phyloP scores from a whole-genome alignment of 30 jellyfish, hydroid and myxozoan species.

The Aurelia aurita region DNA sequence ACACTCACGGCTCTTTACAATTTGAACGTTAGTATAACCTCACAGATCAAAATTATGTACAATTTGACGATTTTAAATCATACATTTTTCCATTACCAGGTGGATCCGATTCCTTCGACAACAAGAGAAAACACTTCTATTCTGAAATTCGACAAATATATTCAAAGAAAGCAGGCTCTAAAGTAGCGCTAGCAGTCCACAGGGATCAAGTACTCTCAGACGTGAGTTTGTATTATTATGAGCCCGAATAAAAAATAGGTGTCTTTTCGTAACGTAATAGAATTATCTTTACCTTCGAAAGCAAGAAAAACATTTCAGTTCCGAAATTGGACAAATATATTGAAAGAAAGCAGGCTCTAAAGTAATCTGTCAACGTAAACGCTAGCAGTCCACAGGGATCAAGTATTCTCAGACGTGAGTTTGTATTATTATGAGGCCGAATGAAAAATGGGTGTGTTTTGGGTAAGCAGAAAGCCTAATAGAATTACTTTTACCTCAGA shows the following conservation, averaged over 20 bases:
- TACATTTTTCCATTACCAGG: slow-evolving; percentile 44
- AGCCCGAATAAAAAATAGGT: neutral
- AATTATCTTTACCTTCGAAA: no score
- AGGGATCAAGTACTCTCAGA: slow-evolving; percentile 48
- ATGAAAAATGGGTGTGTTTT: no score
- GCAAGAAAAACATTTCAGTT: slow-evolving; percentile 72
- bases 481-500: no score
- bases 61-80: no score
- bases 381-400: slow-evolving; percentile 52
- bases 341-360: slow-evolving; percentile 23
- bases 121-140: slow-evolving; percentile 78
- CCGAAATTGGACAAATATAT: slow-evolving; percentile 58
- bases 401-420: slow-evolving; percentile 49
- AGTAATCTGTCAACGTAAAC: no score
- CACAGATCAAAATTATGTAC: no score
- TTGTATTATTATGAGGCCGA: neutral
- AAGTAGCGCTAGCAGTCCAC: slow-evolving; percentile 36
- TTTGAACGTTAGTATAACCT: no score
- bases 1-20: no score
- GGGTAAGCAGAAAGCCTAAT: no score
- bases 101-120: slow-evolving; percentile 88
- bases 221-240: slow-evolving; percentile 24
- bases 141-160: slow-evolving; percentile 58
- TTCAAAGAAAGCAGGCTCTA: slow-evolving; percentile 27
- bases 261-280: no score